Base-by-base conservation (phyloP, 37 sponge, comb jelly and placozoan species). In the Diacarnus erythraeanus region DNA sequence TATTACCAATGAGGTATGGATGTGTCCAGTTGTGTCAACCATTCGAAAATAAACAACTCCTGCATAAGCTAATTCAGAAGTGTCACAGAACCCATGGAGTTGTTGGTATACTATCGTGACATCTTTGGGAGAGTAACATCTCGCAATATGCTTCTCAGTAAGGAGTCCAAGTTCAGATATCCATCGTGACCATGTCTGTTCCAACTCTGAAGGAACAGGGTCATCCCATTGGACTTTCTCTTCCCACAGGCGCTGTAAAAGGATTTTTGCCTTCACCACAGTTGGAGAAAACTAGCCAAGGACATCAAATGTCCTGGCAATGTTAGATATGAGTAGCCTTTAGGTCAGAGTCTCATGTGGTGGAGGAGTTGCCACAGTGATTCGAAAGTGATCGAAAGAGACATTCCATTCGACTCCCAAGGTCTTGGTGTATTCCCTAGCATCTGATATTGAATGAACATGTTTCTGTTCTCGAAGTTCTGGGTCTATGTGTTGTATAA, bases 261-360 rank as follows among this genome's bases (percentile, higher is more conserved):
- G n/a, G n/a, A n/a, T n/a, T n/a, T n/a, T n/a, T n/a, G n/a, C n/a
- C n/a, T n/a, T n/a, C n/a, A n/a, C n/a, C n/a, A n/a, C n/a, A n/a
- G n/a, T n/a, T 12, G 66, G 66, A 65, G 66, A 65, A 10, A 31
- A 65, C 66, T 35, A 65, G 29, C 66, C 66, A 26, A 65, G 35
- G 66, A 65, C 34, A 10, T 65, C 66, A 65, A 65, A 65, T 25
- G 66, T 65, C 66, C 33, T 65, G 31, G 66, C 34, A 3, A 65
- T 65, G 66, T 65, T 35, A 12, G 66, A 65, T 3, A 31, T 35
- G 33, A 65, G 66, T 3, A 10, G 2, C 2, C 35, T 31, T 30
- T 65, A 34, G 2, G 66, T 65, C 3, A 65, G 1, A 3, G 29
- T 31, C 2, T 31, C 66, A 2, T 34, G 9, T 17, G 34, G 66